Conservation (phyloP, 2,113 vertebrate species). For the Gallinago undulata region DNA sequence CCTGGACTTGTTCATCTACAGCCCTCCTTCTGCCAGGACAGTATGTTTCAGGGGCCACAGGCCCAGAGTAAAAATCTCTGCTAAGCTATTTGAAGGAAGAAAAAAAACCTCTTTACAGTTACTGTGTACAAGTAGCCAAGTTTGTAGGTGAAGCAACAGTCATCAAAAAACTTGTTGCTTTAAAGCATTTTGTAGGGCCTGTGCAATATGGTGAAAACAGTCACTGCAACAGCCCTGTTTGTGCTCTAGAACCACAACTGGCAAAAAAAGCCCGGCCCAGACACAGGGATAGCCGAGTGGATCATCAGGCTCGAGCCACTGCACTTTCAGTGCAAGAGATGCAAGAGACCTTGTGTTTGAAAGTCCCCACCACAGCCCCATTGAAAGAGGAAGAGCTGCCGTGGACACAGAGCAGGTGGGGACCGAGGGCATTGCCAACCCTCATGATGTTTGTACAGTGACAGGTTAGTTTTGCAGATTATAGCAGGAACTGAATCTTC, state of each 20-base stretch:
- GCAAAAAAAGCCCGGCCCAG: background rate
- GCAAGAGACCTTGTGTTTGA: accelerated
- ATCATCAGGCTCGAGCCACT: background rate
- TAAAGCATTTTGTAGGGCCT: background rate
- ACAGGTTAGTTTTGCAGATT: background rate
- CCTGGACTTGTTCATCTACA: background rate
- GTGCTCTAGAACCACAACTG: background rate
- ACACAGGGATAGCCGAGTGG: background rate
- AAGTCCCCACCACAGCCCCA: background rate
- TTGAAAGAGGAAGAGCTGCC: background rate
- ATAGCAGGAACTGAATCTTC: background rate
- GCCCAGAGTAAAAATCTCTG: background rate
- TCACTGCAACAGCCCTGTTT: accelerated
- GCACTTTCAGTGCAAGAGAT: background rate
- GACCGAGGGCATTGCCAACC: background rate
- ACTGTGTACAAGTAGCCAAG: background rate
- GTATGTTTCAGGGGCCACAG: background rate
- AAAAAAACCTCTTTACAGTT: background rate
- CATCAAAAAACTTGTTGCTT: background rate
- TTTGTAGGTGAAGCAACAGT: background rate
- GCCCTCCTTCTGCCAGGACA: background rate
- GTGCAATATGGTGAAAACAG: accelerated
- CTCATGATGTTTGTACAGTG: accelerated
- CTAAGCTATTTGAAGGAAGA: background rate
- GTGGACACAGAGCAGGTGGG: background rate